A percentile compares a stretch with the other conserved stretches of the same genome.
These are phyloP conservation scores for Drosophila rubida DNA, from an alignment of 2,888 invertebrate species.

Conservation along the genomic window DNA sequence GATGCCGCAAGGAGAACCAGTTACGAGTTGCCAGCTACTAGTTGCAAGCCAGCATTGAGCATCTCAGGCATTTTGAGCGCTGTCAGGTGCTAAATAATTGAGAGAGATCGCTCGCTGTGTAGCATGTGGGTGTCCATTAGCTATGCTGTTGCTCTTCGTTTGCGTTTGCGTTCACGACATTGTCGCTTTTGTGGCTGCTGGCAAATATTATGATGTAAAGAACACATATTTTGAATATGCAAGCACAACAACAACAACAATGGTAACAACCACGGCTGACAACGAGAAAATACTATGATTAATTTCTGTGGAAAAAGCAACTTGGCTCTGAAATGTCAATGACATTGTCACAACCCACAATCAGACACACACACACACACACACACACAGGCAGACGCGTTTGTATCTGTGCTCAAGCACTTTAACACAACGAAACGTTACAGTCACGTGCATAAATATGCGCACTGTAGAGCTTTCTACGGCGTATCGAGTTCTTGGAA, in stretches of 20 bases:
- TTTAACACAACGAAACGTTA: slow-evolving; percentile 13
- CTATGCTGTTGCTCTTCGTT: slow-evolving; percentile 14
- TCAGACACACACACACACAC: neutral
- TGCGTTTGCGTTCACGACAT: slow-evolving; percentile 13
- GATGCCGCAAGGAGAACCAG: neutral
- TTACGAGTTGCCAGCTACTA: neutral
- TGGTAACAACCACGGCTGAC: neutral
- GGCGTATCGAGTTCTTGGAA: neutral
- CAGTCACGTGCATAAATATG: slow-evolving; percentile 19
- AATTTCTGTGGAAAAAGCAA: slow-evolving; percentile 27
- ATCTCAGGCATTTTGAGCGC: neutral
- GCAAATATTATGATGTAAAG: slow-evolving; percentile 19
- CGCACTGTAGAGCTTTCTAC: neutral
- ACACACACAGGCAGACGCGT: neutral
- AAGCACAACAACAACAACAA: neutral
- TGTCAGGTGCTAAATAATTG: slow-evolving; percentile 23
- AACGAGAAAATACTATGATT: slow-evolving; percentile 26
- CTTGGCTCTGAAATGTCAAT: slow-evolving; percentile 45
- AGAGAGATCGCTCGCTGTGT: slow-evolving; percentile 3
- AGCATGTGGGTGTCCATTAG: slow-evolving; percentile 19
- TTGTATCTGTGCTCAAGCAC: slow-evolving; percentile 4
- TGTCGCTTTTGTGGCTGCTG: slow-evolving; percentile 8
- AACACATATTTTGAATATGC: slow-evolving; percentile 29
- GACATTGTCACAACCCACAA: slow-evolving; percentile 49
- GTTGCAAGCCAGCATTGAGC: neutral